Percentiles rank a stretch among this genome's conserved stretches.
phyloP scores from a whole-genome alignment of 2,797 vertebrate genomes.

The Tokudaia muenninki region DNA sequence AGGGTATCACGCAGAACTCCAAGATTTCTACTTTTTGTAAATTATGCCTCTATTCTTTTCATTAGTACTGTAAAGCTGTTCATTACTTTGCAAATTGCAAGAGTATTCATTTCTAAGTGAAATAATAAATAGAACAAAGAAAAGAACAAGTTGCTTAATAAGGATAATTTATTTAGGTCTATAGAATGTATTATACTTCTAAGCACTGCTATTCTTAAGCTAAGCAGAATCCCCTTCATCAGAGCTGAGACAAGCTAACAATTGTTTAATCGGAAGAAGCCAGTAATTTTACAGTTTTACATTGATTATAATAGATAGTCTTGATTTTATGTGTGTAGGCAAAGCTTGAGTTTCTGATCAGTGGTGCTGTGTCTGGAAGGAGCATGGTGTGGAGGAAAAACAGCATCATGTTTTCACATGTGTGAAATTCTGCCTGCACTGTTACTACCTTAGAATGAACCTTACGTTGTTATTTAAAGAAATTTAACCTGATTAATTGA shows the following conservation, averaged over 20 bases:
- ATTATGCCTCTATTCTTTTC: constrained; percentile 31
- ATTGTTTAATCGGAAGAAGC: constrained; percentile 71
- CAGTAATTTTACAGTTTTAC: constrained; percentile 72
- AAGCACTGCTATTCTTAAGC: constrained; percentile 69
- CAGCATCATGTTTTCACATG: neutral
- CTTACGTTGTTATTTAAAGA: constrained; percentile 34
- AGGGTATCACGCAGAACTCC: neutral
- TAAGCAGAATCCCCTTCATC: constrained; percentile 51
- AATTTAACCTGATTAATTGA: constrained; percentile 53
- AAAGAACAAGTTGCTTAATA: constrained; percentile 79
- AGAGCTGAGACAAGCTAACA: constrained; percentile 73
- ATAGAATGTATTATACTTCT: constrained; percentile 75
- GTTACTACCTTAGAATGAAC: neutral
- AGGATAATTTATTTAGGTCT: constrained; percentile 83
- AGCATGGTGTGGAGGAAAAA: neutral
- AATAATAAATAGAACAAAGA: constrained; percentile 81
- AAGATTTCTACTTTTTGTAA: neutral
- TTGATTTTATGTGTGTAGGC: neutral
- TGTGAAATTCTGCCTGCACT: neutral
- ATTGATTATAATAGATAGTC: constrained; percentile 63
- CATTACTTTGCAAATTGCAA: constrained; percentile 63
- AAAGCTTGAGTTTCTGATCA: neutral
- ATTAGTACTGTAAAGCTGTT: constrained; percentile 61
- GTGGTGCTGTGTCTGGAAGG: neutral
- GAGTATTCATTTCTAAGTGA: constrained; percentile 71